phyloP scores from a whole-genome alignment of 2,113 vertebrate species.

The Aldabrachelys gigantea region DNA sequence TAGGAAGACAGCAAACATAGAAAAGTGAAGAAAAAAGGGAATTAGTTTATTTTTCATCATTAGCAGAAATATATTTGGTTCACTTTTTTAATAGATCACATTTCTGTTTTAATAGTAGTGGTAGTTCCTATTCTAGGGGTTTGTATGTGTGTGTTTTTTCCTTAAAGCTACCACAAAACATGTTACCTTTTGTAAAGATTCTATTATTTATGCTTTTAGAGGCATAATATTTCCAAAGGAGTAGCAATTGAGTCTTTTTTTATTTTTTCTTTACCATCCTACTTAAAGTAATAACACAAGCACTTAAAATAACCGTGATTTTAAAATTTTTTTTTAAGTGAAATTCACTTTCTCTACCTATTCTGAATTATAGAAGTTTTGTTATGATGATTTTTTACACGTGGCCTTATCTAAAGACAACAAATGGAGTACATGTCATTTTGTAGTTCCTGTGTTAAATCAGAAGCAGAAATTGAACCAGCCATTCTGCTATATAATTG shows the following conservation, averaged over 20 bases:
- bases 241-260: neutral
- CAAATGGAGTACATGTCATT: neutral
- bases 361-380: neutral
- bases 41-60: neutral
- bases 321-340: neutral
- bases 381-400: neutral
- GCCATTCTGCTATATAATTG: neutral
- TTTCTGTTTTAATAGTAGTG: neutral
- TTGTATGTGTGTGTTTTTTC: neutral
- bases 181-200: neutral
- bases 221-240: neutral
- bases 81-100: neutral
- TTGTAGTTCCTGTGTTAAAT: neutral
- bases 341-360: neutral
- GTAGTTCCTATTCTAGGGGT: neutral
- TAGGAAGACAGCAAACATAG: neutral
- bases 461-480: neutral
- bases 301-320: neutral
- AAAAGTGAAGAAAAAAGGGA: neutral
- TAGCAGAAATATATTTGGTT: neutral
- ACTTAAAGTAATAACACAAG: neutral
- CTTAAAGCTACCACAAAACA: neutral
- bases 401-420: neutral
- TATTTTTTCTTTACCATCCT: neutral
- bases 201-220: conserved; percentile 14